Conservation (phyloP, 2,888 invertebrate species). For the Electrophaes corylata region DNA sequence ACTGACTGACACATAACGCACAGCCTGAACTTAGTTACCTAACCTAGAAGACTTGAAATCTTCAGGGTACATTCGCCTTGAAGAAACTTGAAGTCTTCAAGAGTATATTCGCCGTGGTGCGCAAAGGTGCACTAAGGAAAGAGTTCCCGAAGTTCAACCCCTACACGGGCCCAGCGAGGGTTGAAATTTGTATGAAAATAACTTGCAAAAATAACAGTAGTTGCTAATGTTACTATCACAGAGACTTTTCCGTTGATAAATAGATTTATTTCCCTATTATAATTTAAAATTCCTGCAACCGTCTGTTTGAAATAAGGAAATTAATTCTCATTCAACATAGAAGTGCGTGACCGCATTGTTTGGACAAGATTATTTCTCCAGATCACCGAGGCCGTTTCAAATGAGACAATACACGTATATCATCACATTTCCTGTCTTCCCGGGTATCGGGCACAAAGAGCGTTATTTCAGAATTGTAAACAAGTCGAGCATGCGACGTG, state of each 20-base stretch:
- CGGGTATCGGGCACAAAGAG: slow-evolving; percentile 39
- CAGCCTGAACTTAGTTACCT: too few species aligned
- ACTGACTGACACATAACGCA: too few species aligned
- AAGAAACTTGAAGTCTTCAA: too few species aligned
- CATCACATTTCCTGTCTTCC: slow-evolving; percentile 22
- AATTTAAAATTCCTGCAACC: background rate
- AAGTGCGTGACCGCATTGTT: background rate
- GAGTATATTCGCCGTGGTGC: too few species aligned
- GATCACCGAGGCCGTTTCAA: background rate
- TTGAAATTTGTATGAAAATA: too few species aligned
- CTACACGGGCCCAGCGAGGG: too few species aligned
- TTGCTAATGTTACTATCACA: too few species aligned
- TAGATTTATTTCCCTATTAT: background rate
- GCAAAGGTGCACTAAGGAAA: too few species aligned
- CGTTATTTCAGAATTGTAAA: slow-evolving; percentile 47
- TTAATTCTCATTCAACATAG: background rate
- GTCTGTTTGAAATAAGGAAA: background rate
- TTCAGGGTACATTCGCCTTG: too few species aligned
- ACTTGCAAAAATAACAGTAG: too few species aligned
- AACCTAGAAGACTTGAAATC: too few species aligned
- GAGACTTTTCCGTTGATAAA: background rate
- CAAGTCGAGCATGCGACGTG: slow-evolving; percentile 37
- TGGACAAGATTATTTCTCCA: background rate
- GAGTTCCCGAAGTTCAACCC: too few species aligned
- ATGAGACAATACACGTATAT: slow-evolving; percentile 16